Evolutionary conservation across 2,113 vertebrate genomes (phyloP).

Genomic region (Hipposideros armiger): DNA sequence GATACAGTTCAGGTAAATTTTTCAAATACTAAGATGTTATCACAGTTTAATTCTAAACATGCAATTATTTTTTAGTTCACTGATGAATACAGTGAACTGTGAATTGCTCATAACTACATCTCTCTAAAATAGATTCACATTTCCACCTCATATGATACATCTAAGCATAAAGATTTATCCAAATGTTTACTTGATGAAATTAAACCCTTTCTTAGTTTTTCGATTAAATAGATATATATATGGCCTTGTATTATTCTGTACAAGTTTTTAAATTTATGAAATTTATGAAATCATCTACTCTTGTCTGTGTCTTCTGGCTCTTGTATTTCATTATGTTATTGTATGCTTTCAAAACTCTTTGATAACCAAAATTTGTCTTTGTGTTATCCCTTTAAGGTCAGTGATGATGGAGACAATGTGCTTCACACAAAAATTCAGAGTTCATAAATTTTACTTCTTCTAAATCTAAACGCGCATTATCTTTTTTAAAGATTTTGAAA

Average conservation of each 20-base stretch:
- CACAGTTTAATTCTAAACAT: constrained; percentile 53
- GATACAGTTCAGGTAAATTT: constrained; percentile 28
- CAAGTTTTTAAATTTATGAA: not conserved
- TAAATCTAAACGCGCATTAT: not conserved
- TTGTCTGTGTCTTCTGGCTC: not conserved
- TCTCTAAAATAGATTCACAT: constrained; percentile 23
- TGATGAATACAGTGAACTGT: not conserved
- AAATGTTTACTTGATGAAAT: constrained; percentile 4
- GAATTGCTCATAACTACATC: not conserved
- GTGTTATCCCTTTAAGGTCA: not conserved
- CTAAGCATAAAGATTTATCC: not conserved
- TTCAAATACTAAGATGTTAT: constrained; percentile 39
- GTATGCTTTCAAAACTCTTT: constrained; percentile 22
- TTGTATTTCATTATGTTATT: not conserved
- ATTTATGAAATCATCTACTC: not conserved
- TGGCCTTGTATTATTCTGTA: not conserved
- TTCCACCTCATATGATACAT: not conserved
- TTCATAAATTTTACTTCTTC: not conserved
- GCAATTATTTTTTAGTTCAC: constrained; percentile 19
- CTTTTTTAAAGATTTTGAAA: not conserved
- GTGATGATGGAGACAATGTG: not conserved
- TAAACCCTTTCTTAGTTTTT: not conserved
- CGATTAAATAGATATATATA: not conserved
- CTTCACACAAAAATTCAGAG: not conserved
- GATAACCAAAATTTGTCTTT: not conserved